phyloP scores from a whole-genome alignment of 1,140 invertebrate genomes.

The Agrypnia vestita region DNA sequence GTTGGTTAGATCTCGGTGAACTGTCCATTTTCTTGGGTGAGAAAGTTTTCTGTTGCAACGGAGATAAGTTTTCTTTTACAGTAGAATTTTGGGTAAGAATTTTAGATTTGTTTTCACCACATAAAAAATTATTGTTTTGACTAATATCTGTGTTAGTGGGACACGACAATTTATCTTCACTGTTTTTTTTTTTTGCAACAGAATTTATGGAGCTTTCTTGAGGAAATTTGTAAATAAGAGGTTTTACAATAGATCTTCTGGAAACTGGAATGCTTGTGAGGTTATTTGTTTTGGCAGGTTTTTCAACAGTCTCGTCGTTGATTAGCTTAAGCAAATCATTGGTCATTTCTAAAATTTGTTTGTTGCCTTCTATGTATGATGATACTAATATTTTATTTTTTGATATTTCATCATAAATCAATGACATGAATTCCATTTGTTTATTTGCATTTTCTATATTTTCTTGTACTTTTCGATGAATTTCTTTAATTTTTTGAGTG shows the following conservation, averaged over 20 bases:
- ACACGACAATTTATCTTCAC: background rate
- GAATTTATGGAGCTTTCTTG: background rate
- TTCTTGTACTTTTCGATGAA: constrained; percentile 8
- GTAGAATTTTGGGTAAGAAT: background rate
- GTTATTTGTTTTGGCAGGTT: constrained; percentile 22
- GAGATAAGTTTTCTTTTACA: constrained; percentile 8
- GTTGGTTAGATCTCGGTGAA: background rate
- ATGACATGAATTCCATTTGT: constrained; percentile 7
- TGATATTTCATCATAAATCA: constrained; percentile 9
- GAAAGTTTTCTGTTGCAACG: background rate
- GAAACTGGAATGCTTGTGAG: constrained; percentile 14
- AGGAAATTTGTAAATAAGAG: background rate
- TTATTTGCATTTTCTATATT: constrained; percentile 10
- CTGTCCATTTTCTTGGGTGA: constrained; percentile 1
- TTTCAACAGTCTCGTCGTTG: background rate
- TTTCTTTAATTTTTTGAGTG: constrained; percentile 7
- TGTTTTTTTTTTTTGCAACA: background rate
- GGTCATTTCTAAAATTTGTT: constrained; percentile 26
- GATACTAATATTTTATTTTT: constrained; percentile 21
- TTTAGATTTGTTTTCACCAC: background rate
- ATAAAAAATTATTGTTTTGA: background rate
- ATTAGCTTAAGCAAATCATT: constrained; percentile 8
- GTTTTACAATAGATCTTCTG: background rate
- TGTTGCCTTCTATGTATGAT: constrained; percentile 2
- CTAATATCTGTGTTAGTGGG: background rate